These are phyloP conservation scores for Gallinago media DNA, from an alignment of 2,113 vertebrate species.

Conservation along the genomic window DNA sequence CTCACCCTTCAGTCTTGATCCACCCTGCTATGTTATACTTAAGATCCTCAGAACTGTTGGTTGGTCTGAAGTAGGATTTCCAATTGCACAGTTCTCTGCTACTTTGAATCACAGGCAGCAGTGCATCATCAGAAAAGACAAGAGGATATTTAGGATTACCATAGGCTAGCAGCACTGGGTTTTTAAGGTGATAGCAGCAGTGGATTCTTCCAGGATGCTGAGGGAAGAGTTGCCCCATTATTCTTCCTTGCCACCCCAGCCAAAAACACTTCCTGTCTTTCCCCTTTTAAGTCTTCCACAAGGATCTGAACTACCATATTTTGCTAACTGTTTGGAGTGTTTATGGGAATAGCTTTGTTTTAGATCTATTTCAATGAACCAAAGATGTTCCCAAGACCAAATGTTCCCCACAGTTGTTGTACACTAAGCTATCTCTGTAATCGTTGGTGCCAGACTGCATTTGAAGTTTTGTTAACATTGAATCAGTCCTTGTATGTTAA, in stretches of 20 bases:
- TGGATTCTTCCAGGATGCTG: not conserved
- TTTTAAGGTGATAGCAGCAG: not conserved
- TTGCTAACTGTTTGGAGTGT: not conserved
- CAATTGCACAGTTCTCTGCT: not conserved
- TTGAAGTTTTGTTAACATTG: not conserved
- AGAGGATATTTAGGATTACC: not conserved
- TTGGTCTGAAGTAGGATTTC: not conserved
- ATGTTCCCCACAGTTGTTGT: not conserved
- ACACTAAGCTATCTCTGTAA: not conserved
- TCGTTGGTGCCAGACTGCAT: not conserved
- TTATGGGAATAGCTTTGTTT: not conserved
- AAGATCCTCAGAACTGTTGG: not conserved
- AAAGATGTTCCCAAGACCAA: not conserved
- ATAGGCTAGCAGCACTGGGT: not conserved
- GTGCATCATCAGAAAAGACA: not conserved
- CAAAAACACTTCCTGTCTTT: conserved; percentile 8
- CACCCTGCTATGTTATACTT: not conserved
- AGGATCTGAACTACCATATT: not conserved
- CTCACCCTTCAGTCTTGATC: not conserved
- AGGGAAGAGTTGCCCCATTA: not conserved
- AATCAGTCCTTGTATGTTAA: not conserved
- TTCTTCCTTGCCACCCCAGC: not conserved
- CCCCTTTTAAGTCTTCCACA: not conserved
- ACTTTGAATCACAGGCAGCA: not conserved
- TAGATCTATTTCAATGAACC: not conserved